Conservation (phyloP, 1,140 invertebrate species). For the Drosophila athabasca region DNA sequence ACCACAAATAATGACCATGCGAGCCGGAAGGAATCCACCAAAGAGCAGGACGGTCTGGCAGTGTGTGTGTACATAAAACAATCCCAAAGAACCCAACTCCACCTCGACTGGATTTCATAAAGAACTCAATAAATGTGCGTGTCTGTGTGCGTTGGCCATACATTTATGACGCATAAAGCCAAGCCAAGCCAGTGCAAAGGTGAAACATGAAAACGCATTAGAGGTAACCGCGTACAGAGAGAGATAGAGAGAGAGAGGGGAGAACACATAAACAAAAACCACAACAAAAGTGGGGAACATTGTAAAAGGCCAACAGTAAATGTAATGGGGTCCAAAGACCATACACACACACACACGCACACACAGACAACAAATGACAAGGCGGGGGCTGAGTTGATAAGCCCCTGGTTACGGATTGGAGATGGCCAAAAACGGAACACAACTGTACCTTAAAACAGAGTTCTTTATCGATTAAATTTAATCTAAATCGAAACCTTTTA, state of each 20-base stretch:
- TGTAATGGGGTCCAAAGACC: slow-evolving; percentile 26
- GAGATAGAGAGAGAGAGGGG: not conserved
- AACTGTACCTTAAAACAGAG: too few species aligned
- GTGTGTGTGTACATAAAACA: slow-evolving; percentile 5
- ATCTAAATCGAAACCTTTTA: too few species aligned
- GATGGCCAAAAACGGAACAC: too few species aligned
- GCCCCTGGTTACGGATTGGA: too few species aligned
- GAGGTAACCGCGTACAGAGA: not conserved
- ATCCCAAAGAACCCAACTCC: not conserved
- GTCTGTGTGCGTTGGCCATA: slow-evolving; percentile 12
- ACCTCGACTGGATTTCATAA: slow-evolving; percentile 10
- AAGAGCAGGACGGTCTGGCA: too few species aligned
- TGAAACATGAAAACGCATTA: slow-evolving; percentile 18
- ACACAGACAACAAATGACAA: slow-evolving; percentile 26
- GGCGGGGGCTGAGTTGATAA: not conserved
- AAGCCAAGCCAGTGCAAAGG: slow-evolving; percentile 10
- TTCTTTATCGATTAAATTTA: too few species aligned
- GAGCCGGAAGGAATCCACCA: too few species aligned
- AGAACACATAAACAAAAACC: slow-evolving; percentile 1
- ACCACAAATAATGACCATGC: too few species aligned
- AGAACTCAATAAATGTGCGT: slow-evolving; percentile 14
- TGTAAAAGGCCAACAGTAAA: slow-evolving; percentile 36
- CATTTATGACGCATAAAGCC: slow-evolving; percentile 38
- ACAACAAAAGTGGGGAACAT: slow-evolving; percentile 2
- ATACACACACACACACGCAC: not conserved